phyloP scores from a whole-genome alignment of 1,140 invertebrate genomes.

The Tetramorium simillimum region DNA sequence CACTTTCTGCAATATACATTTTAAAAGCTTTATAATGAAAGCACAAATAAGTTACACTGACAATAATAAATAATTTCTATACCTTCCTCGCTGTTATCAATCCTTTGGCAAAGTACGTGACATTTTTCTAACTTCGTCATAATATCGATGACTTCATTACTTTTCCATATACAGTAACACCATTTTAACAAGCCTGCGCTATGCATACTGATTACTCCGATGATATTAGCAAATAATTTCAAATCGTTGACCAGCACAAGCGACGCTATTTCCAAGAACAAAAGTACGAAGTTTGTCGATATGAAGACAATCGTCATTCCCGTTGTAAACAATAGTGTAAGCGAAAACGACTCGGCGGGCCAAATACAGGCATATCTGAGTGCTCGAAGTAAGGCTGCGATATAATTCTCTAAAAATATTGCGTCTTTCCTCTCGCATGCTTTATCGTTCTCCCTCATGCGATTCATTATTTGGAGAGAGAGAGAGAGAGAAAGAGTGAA shows the following conservation, averaged over 20 bases:
- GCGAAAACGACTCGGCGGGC: constrained; percentile 34
- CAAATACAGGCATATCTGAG: constrained; percentile 32
- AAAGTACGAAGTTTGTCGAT: constrained; percentile 16
- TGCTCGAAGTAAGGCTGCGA: background rate
- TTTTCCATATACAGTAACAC: constrained; percentile 63
- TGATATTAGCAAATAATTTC: constrained; percentile 47
- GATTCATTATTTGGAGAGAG: background rate
- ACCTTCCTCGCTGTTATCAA: constrained; percentile 63
- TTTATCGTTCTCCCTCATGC: background rate
- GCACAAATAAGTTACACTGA: background rate
- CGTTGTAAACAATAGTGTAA: constrained; percentile 24
- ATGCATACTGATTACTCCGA: constrained; percentile 63
- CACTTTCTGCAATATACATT: constrained; percentile 14
- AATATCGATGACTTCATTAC: constrained; percentile 46
- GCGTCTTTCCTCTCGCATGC: background rate
- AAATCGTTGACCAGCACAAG: constrained; percentile 51
- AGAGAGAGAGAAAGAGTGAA: too few species aligned
- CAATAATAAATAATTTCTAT: background rate
- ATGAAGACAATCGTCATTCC: constrained; percentile 39
- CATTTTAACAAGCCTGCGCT: constrained; percentile 67
- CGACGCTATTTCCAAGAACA: constrained; percentile 58
- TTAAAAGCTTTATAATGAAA: constrained; percentile 1
- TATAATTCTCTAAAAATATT: background rate
- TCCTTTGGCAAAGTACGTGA: constrained; percentile 61
- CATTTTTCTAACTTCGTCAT: constrained; percentile 64